Percentiles rank a stretch among this genome's conserved stretches.
Evolutionary conservation across 2,113 vertebrate species (phyloP).

Genomic region (Cyprinodon tularosa): DNA sequence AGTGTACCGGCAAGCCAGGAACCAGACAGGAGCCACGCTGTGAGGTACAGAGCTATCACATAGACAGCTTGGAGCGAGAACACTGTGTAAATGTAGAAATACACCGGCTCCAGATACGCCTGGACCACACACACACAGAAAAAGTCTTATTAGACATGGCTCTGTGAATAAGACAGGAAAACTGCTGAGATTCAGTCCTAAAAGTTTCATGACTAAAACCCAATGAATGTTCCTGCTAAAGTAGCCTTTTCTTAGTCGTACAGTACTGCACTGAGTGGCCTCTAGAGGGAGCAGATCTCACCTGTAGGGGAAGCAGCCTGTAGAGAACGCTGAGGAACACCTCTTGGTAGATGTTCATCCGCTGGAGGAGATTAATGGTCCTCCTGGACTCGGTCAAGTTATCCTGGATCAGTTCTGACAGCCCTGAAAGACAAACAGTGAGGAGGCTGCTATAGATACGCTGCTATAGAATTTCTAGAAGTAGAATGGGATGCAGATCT

Average conservation of each 20-base stretch:
- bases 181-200: background rate
- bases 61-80: conserved; percentile 95
- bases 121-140: conserved; percentile 68
- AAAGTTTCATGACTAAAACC: background rate
- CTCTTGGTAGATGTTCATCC: conserved; percentile 99
- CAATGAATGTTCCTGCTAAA: too few relatives aligned
- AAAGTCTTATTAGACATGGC: conserved; percentile 30
- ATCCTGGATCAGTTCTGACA: conserved; percentile 91
- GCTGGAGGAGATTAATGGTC: conserved; percentile 96
- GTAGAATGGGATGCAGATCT: too few relatives aligned
- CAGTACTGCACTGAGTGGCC: background rate
- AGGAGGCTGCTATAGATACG: too few relatives aligned
- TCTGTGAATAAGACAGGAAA: background rate
- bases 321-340: conserved; percentile 93
- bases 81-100: conserved; percentile 98
- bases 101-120: conserved; percentile 93
- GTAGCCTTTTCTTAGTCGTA: too few relatives aligned
- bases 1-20: conserved; percentile 92
- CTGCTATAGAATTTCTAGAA: too few relatives aligned
- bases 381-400: conserved; percentile 97
- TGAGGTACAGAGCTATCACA: conserved; percentile 90
- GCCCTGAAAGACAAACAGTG: conserved; percentile 77
- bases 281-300: conserved; percentile 54
- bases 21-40: conserved; percentile 93
- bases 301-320: conserved; percentile 90